Conservation (phyloP, 2,888 invertebrate species). For the Leptura quadrifasciata region DNA sequence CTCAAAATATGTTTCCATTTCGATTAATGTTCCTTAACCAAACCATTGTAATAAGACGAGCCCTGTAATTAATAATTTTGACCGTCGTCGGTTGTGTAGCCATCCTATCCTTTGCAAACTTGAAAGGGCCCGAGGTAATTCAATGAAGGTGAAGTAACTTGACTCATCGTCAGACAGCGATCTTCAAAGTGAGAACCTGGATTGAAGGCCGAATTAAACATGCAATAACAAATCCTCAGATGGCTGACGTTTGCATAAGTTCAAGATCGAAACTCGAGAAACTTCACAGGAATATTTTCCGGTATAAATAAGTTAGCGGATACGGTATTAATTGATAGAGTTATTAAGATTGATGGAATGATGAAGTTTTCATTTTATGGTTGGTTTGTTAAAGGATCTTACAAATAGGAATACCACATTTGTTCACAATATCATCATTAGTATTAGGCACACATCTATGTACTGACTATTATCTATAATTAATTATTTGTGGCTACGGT, state of each 20-base stretch:
- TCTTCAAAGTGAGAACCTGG: constrained; percentile 26
- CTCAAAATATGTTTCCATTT: constrained; percentile 2
- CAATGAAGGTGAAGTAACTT: constrained; percentile 34
- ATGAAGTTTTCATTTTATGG: neutral
- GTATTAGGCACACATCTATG: too few species aligned
- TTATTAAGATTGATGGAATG: neutral
- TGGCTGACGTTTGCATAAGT: constrained; percentile 31
- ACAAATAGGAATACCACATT: neutral
- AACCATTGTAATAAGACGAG: neutral
- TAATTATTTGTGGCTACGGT: too few species aligned
- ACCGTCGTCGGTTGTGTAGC: constrained; percentile 2
- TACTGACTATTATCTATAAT: too few species aligned
- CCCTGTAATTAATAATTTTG: neutral
- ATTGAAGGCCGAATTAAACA: constrained; percentile 41
- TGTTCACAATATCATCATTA: neutral
- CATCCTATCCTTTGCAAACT: neutral
- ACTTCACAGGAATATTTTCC: constrained; percentile 11
- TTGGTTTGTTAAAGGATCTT: neutral
- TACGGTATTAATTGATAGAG: constrained; percentile 2
- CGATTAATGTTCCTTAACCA: neutral
- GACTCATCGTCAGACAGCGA: constrained; percentile 34
- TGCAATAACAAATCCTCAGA: constrained; percentile 33
- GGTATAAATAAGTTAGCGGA: constrained; percentile 3
- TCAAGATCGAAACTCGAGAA: constrained; percentile 33
- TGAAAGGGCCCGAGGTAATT: constrained; percentile 33